These are phyloP conservation scores for Cyprinella venusta DNA, from an alignment of 2,797 vertebrate species.

Conservation along the genomic window DNA sequence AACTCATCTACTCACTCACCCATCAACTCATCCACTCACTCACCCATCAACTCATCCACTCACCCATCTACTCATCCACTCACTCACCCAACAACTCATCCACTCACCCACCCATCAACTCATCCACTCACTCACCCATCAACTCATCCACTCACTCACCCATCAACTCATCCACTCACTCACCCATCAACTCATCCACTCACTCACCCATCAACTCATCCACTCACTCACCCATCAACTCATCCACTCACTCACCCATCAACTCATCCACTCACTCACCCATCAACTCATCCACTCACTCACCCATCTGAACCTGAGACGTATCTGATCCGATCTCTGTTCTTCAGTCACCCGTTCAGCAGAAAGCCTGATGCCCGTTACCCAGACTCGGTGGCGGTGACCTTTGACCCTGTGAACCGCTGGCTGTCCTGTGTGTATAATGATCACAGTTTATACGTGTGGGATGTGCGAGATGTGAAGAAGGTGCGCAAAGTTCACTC, in stretches of 20 bases:
- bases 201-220: background rate
- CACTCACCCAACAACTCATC: accelerated
- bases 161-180: accelerated
- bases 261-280: too few species aligned
- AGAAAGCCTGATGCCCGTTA: slow-evolving; percentile 76
- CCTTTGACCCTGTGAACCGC: slow-evolving; percentile 86
- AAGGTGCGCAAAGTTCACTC: slow-evolving; percentile 93
- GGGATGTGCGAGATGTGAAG: slow-evolving; percentile 89
- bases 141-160: accelerated
- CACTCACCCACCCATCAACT: accelerated
- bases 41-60: too few species aligned
- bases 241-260: accelerated
- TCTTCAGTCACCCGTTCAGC: slow-evolving; percentile 81
- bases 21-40: accelerated
- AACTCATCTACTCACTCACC: accelerated
- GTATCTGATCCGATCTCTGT: background rate
- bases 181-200: too few species aligned
- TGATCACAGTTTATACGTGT: slow-evolving; percentile 96
- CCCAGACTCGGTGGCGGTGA: slow-evolving; percentile 88
- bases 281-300: too few species aligned
- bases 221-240: accelerated
- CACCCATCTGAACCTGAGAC: too few species aligned
- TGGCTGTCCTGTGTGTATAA: slow-evolving; percentile 94
- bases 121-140: background rate
- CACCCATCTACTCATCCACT: too few species aligned